Percentiles rank a stretch among this genome's conserved stretches.
Evolutionary conservation across 2,888 invertebrate species (phyloP).

Genomic region (Agriopis aurantiaria): DNA sequence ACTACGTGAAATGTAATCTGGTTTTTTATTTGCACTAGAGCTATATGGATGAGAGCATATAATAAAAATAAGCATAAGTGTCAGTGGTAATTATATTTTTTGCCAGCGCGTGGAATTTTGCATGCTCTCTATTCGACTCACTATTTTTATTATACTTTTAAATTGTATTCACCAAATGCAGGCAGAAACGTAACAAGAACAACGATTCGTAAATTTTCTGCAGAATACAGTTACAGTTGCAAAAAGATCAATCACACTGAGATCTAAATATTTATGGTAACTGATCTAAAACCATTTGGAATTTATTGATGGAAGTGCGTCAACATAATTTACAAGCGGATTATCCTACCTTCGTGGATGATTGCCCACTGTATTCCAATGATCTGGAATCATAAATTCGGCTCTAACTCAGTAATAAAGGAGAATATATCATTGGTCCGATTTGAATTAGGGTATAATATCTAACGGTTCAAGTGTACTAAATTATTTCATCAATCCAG

Average conservation of each 20-base stretch:
- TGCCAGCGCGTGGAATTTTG: constrained; percentile 40
- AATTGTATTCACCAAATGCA: constrained; percentile 1
- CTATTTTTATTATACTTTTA: background rate
- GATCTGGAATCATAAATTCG: constrained; percentile 44
- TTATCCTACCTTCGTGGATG: constrained; percentile 38
- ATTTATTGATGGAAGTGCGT: constrained; percentile 41
- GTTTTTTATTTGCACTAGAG: constrained; percentile 52
- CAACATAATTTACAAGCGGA: constrained; percentile 45
- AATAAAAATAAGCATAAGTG: constrained; percentile 27
- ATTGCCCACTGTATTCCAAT: constrained; percentile 39
- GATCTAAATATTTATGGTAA: constrained; percentile 32
- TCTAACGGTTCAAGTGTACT: constrained; percentile 72
- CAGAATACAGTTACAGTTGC: constrained; percentile 18
- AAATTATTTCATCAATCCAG: constrained; percentile 78
- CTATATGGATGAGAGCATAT: constrained; percentile 48
- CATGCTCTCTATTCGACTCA: background rate
- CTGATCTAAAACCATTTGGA: constrained; percentile 31
- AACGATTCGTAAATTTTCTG: background rate
- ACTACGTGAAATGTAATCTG: constrained; percentile 54
- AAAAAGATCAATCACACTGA: constrained; percentile 27
- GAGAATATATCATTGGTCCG: constrained; percentile 23
- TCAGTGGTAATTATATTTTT: constrained; percentile 49
- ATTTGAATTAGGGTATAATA: constrained; percentile 50
- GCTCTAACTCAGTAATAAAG: constrained; percentile 54
- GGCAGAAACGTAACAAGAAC: constrained; percentile 3